Conservation (phyloP, 92 coral and sea anemone species). For the Paramuricea clavata region DNA sequence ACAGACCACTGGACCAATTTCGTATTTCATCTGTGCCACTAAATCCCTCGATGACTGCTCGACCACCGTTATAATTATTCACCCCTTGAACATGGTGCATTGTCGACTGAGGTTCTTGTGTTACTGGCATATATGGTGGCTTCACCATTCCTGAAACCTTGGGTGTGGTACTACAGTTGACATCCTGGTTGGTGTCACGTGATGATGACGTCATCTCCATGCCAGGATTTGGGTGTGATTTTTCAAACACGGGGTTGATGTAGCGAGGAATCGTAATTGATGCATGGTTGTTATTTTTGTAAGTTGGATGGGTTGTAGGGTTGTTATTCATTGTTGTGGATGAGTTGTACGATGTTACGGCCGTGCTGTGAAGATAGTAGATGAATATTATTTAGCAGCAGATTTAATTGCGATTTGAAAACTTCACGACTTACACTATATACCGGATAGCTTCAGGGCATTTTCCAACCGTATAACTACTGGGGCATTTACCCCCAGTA, state of each 20-base stretch:
- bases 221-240: not conserved
- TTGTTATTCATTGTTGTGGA: not conserved
- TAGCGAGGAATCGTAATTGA: not conserved
- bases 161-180: not conserved
- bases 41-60: not conserved
- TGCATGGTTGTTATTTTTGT: not conserved
- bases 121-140: not conserved
- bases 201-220: conserved; percentile 3
- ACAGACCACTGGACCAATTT: not conserved
- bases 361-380: not conserved
- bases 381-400: not conserved
- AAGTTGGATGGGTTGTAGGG: not conserved
- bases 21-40: not conserved
- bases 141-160: not conserved
- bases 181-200: not conserved
- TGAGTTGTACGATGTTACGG: not conserved
- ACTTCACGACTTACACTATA: too few relatives aligned
- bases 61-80: not conserved
- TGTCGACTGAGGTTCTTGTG: not conserved
- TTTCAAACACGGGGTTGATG: not conserved
- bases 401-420: not conserved
- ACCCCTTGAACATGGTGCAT: not conserved
- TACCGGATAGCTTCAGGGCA: too few relatives aligned
- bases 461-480: too few relatives aligned
- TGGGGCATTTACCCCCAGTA: too few relatives aligned